Base-by-base conservation (phyloP, 2,888 invertebrate genomes). In the Agrilus cyanescens region DNA sequence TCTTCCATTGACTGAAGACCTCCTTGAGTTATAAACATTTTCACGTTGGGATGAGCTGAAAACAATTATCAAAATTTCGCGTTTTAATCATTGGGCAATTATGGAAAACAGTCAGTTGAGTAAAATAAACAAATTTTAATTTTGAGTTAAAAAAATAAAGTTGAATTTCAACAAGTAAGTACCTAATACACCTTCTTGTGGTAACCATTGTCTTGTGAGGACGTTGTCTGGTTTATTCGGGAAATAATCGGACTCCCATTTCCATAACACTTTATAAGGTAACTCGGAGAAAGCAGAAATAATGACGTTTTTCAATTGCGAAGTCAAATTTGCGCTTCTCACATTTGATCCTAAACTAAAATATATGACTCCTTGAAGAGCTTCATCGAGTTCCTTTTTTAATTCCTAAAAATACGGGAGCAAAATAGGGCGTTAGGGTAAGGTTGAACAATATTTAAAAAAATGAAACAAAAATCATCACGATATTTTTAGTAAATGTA, bases 11-110 rank as follows among this genome's bases (percentile, higher is more conserved):
- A 74, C 43, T 76, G 68, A 32, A 76, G 63, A 5, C 78, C 78
- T 5, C 78, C 78, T 60, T 79, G 78, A 1, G 76, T 74, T 56
- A 79, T 73, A 55, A 78, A 77, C 42, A 75, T 55, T 49, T 67
- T 69, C 1, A 73, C 68, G 48, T 74, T 73, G 2, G 69, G 69
- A 49, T 78, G 75, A 32, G 47, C 25, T 25, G 10, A 25, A 3
- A 25, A 25, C 5, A 25, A 25, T 2, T 10, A 10, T 25, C 3
- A 4, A 25, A 10, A 1, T 10, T 2, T 25, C 10, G 10, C 7
- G 5, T 20, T 4, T 2, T 4, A 5, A 20, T 20, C 7, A 20
- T 20, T 5, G 20, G 20, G n/a, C n/a, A n/a, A n/a, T n/a, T n/a
- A n/a, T n/a, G n/a, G n/a, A n/a, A n/a, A n/a, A n/a, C n/a, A n/a